Conservation (phyloP, 2,113 vertebrate species). For the Dendropsophus ebraccatus region DNA sequence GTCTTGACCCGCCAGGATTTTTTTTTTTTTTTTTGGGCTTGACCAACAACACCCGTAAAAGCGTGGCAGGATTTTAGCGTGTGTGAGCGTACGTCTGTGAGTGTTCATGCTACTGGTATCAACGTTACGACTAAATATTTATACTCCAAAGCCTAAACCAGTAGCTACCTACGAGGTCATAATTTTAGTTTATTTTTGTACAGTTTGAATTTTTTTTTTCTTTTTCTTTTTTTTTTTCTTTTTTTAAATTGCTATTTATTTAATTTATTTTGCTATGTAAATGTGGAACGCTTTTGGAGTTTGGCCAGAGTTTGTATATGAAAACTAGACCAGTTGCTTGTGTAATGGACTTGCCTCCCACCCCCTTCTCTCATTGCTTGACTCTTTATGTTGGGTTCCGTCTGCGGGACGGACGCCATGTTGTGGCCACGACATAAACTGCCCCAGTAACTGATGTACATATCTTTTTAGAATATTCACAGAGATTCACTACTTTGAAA, state of each 20-base stretch:
- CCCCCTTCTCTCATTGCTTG: background rate
- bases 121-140: conserved; percentile 11
- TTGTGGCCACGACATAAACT: background rate
- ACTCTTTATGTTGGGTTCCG: background rate
- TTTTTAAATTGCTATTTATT: conserved; percentile 38
- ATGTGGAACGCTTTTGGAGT: conserved; percentile 24
- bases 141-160: conserved; percentile 18
- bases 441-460: background rate
- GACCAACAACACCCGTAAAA: background rate
- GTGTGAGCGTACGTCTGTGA: conserved; percentile 5
- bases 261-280: conserved; percentile 52
- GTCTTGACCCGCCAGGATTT: background rate
- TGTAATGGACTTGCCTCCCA: background rate
- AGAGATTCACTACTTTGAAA: background rate
- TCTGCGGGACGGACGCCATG: background rate
- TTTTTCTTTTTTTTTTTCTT: background rate
- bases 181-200: conserved; percentile 8
- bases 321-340: background rate
- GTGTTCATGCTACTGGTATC: conserved; percentile 20
- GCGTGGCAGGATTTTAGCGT: background rate
- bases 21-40: background rate
- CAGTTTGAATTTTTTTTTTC: background rate
- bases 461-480: background rate
- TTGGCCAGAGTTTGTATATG: conserved; percentile 8
- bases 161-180: conserved; percentile 30